Conservation (phyloP, 1,140 invertebrate genomes). For the Seison nebaliae region DNA sequence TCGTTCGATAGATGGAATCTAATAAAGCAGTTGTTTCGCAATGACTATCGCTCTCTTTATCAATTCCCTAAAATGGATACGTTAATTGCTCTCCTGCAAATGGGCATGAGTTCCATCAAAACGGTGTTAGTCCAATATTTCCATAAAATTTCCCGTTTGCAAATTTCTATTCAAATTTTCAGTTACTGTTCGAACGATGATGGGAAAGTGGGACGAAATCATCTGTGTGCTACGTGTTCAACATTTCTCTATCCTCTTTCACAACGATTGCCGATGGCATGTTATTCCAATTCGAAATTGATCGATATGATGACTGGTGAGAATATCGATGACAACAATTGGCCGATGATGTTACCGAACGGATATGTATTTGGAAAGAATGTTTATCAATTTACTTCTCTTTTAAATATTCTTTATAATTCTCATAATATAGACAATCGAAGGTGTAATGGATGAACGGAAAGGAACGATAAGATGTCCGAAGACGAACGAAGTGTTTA, state of each 20-base stretch:
- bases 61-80: constrained; percentile 62
- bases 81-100: constrained; percentile 61
- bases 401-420: no score
- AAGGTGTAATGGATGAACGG: no score
- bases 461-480: no score
- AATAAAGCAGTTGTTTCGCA: no score
- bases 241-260: constrained; percentile 60
- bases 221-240: constrained; percentile 72
- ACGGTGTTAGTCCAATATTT: constrained; percentile 38
- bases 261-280: constrained; percentile 58
- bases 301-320: constrained; percentile 66
- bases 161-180: constrained; percentile 13
- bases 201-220: no score
- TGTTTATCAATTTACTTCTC: no score
- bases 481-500: no score
- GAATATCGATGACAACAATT: constrained; percentile 85
- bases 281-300: constrained; percentile 67
- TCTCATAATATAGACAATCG: no score
- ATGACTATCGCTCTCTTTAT: no score
- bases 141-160: constrained; percentile 7
- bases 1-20: no score
- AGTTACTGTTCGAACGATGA: constrained; percentile 33
- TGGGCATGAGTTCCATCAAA: constrained; percentile 72
- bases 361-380: constrained; percentile 85
- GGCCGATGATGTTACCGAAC: constrained; percentile 88